phyloP scores from a whole-genome alignment of 2,797 vertebrate genomes.

The Podargus strigoides region DNA sequence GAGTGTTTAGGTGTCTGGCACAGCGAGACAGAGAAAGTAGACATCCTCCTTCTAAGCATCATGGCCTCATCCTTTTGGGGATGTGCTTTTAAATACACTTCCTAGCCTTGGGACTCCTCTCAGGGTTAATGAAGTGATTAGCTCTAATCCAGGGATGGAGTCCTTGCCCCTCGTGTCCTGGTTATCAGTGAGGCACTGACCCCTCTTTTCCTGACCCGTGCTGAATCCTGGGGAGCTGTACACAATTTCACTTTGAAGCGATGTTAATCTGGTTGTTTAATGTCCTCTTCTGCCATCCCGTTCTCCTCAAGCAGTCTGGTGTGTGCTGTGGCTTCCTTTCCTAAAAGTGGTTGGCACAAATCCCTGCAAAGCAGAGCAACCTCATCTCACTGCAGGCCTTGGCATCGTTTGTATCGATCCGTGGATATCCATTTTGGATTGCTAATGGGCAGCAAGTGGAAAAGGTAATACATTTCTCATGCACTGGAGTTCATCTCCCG shows the following conservation, averaged over 20 bases:
- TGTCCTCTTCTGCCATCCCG: not conserved
- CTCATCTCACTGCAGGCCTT: not conserved
- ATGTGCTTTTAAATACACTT: not conserved
- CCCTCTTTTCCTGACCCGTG: not conserved
- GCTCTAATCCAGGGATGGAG: not conserved
- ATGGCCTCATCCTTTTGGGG: not conserved
- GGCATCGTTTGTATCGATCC: not conserved
- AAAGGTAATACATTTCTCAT: not conserved
- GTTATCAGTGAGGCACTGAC: not conserved
- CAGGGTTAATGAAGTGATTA: not conserved
- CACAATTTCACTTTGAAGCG: not conserved
- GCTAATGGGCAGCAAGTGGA: not conserved
- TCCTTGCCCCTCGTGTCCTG: not conserved
- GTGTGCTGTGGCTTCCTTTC: not conserved
- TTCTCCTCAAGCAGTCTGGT: not conserved
- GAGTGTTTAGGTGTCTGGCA: not conserved
- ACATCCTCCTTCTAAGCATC: not conserved
- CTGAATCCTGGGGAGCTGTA: not conserved
- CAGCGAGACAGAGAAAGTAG: not conserved
- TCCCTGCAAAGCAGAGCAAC: not conserved
- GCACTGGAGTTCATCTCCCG: not conserved
- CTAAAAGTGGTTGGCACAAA: not conserved
- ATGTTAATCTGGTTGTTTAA: not conserved
- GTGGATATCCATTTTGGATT: not conserved
- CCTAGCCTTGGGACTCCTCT: not conserved